phyloP scores from a whole-genome alignment of 2,888 invertebrate genomes.

The Chrysolina haemoptera region DNA sequence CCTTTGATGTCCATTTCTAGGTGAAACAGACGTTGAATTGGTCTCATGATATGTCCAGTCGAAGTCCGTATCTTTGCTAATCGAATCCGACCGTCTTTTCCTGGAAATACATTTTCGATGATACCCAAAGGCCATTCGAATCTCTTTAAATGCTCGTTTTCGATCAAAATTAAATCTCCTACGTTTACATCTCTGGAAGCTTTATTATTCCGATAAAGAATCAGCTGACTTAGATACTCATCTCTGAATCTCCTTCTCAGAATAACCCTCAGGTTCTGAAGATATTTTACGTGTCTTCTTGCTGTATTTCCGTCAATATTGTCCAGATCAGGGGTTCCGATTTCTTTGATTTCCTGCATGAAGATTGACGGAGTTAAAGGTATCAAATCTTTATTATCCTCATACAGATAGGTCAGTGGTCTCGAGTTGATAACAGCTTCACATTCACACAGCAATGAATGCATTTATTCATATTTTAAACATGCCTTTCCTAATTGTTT shows the following conservation, averaged over 20 bases:
- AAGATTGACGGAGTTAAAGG: slow-evolving; percentile 1
- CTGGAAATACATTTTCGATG: not conserved
- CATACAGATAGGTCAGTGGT: not conserved
- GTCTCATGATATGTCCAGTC: not conserved
- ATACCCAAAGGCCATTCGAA: slow-evolving; percentile 1
- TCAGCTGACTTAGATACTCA: slow-evolving; percentile 1
- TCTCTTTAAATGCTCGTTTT: slow-evolving; percentile 4
- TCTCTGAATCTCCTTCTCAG: slow-evolving; percentile 2
- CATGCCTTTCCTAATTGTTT: not conserved
- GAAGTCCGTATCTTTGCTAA: not conserved
- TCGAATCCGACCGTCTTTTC: not conserved
- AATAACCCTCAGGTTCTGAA: not conserved
- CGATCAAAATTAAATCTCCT: not conserved
- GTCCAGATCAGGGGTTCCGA: not conserved
- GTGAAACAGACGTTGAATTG: not conserved
- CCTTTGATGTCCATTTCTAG: not conserved
- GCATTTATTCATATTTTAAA: not conserved
- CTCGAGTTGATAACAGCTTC: slow-evolving; percentile 3
- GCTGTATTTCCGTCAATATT: not conserved
- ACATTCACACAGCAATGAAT: not conserved
- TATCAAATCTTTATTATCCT: not conserved
- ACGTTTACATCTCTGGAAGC: not conserved
- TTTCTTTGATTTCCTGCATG: not conserved
- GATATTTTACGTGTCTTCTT: not conserved
- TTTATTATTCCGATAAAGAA: not conserved